Percentiles rank a stretch among this genome's conserved stretches.
Evolutionary conservation across 1,140 invertebrate species (phyloP).

Genomic region (Colletes latitarsis): DNA sequence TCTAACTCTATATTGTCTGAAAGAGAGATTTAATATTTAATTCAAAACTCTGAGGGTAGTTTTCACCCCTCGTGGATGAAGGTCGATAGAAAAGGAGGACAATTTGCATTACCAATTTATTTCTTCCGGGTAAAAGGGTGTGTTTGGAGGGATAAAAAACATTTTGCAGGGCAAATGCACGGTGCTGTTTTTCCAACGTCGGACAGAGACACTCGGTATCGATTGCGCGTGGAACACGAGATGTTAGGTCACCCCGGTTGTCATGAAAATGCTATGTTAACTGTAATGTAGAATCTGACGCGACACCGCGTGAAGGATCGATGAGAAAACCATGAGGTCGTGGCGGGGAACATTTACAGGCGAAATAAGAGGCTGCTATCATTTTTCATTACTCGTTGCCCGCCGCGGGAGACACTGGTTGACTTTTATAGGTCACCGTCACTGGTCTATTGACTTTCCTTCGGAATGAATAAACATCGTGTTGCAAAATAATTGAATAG

Average conservation of each 20-base stretch:
- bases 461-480: background rate
- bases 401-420: background rate
- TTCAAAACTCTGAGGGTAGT: too few species aligned
- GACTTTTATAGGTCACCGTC: background rate
- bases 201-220: background rate
- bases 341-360: background rate
- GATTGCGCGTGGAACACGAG: background rate
- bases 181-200: too few species aligned
- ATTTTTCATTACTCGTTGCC: conserved; percentile 1
- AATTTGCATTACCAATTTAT: too few species aligned
- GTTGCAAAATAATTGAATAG: background rate
- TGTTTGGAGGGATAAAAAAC: too few species aligned
- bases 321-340: background rate
- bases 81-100: too few species aligned
- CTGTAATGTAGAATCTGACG: conserved; percentile 7
- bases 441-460: background rate
- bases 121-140: too few species aligned
- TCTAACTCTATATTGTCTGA: too few species aligned
- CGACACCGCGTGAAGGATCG: conserved; percentile 5
- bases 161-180: too few species aligned
- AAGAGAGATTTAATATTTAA: too few species aligned
- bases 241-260: background rate
- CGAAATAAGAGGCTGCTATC: conserved; percentile 2
- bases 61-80: too few species aligned
- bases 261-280: background rate